Evolutionary conservation across 2,797 vertebrate genomes (phyloP), one percentile per base, ranked within the genome.

Genomic region (Leptoclinus maculatus): DNA sequence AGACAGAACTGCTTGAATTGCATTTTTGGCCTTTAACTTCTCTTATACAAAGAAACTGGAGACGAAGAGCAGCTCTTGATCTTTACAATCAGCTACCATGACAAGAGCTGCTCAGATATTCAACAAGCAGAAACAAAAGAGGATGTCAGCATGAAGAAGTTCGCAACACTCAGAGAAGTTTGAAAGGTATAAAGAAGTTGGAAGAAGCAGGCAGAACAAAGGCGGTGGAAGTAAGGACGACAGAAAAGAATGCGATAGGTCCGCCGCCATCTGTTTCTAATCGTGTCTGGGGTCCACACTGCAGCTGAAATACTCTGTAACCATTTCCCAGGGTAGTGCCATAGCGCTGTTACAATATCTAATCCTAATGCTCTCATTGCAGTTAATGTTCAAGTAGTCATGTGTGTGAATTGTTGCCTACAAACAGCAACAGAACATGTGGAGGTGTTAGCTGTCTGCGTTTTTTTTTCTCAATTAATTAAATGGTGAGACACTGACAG

Each of bases 1-100:
- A 88, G 88, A 85, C 78, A 87, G 85, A 92, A 92, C 75, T 93
- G 93, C 92, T 90, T 75, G 86, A 91, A 88, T 92, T 86, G 90
- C 91, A 91, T 84, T 93, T 92, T 86, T 85, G 80, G 83, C 83
- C 85, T 89, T 89, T 86, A 87, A 90, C 89, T 85, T 73, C 78
- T 88, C 75, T 79, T 83, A 64, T 69, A 84, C 77, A 85, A 84
- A 90, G 87, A 87, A 79, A 83, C 73, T 83, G 77, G 16, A 83
- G 89, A 27, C 81, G 79, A 87, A 75, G 83, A 71, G 79, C 65
- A 3, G 78, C 86, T 88, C 89, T 93, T 94, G 93, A 93, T 93
- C 91, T 90, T 90, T 70, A 82, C 89, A 92, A 92, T 94, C 91
- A 90, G 83, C 83, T 36, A 32, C 72, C 82, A 74, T 51, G 91